These are phyloP conservation scores for Amblyjoppa proteus DNA, from an alignment of 2,888 invertebrate genomes.

Conservation along the genomic window DNA sequence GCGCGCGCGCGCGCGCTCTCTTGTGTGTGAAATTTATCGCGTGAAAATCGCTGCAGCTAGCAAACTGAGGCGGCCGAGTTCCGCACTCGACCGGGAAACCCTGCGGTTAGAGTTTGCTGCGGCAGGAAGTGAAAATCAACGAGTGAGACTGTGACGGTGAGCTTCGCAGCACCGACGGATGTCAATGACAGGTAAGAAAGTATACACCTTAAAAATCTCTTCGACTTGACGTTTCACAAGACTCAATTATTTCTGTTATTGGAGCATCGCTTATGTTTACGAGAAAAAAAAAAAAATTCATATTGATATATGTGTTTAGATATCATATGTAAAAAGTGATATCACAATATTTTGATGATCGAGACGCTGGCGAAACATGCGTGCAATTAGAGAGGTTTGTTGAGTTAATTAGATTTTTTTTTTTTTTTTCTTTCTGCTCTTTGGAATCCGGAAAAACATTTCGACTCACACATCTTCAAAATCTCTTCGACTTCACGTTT, in stretches of 20 bases:
- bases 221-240: neutral
- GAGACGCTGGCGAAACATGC: no score
- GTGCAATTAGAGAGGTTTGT: no score
- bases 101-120: neutral
- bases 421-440: no score
- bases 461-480: no score
- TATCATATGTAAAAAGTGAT: no score
- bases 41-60: neutral
- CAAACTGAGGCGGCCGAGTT: slow-evolving; percentile 27
- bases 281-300: neutral
- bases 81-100: slow-evolving; percentile 30
- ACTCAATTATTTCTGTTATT: neutral
- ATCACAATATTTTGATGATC: no score
- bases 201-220: neutral
- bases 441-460: no score
- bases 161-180: slow-evolving; percentile 60
- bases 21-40: neutral
- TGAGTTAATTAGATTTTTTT: no score
- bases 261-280: neutral
- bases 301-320: no score
- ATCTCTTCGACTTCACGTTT: no score
- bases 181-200: slow-evolving; percentile 73
- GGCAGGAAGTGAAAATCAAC: slow-evolving; percentile 52
- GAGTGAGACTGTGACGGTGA: slow-evolving; percentile 14
- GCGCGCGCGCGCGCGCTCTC: neutral